These are phyloP conservation scores for Epinotia bilunana DNA, from an alignment of 2,888 invertebrate species.

Conservation along the genomic window DNA sequence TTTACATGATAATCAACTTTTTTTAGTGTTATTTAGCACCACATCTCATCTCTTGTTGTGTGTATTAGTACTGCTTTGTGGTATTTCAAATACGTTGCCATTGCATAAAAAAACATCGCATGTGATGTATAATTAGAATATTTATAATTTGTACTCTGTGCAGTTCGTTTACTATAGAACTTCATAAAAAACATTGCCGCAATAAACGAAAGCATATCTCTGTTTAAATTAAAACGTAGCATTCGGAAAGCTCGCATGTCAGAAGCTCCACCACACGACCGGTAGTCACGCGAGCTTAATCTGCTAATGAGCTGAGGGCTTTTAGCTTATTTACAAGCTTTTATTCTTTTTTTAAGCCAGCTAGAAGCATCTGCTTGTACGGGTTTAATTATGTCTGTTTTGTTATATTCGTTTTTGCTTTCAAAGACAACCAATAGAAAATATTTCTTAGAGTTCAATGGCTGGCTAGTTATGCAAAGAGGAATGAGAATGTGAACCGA, in stretches of 20 bases:
- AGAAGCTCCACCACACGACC: slow-evolving; percentile 55
- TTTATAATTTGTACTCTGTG: neutral
- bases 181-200: slow-evolving; percentile 49
- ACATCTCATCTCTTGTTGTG: too few species aligned
- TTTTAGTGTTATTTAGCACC: too few species aligned
- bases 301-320: slow-evolving; percentile 68
- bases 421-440: neutral
- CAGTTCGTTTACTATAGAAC: slow-evolving; percentile 4
- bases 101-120: too few species aligned
- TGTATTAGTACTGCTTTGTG: too few species aligned
- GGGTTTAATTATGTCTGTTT: slow-evolving; percentile 25
- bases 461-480: neutral
- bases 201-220: slow-evolving; percentile 56
- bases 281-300: slow-evolving; percentile 66
- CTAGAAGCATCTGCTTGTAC: slow-evolving; percentile 46
- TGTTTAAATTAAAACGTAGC: slow-evolving; percentile 63
- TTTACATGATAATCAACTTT: too few species aligned
- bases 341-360: slow-evolving; percentile 49
- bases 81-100: too few species aligned
- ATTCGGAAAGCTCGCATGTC: slow-evolving; percentile 63
- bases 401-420: neutral
- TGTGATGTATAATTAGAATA: too few species aligned
- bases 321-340: slow-evolving; percentile 59
- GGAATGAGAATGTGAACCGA: neutral
- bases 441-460: neutral